phyloP scores from a whole-genome alignment of 1,140 invertebrate genomes.

The Drosophila suzukii region DNA sequence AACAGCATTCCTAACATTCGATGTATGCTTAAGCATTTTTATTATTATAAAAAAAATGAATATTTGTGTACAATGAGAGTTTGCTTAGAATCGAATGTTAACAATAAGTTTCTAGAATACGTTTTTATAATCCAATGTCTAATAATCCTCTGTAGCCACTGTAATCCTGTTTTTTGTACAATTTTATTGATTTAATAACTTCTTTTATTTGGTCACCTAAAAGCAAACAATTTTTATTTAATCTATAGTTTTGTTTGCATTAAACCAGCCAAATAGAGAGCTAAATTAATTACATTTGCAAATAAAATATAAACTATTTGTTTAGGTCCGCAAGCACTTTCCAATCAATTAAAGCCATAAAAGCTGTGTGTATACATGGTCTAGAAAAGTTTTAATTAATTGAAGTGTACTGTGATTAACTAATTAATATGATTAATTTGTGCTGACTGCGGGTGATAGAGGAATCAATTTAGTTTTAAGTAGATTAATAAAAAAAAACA shows the following conservation, averaged over 20 bases:
- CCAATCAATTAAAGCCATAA: neutral
- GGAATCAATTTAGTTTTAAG: neutral
- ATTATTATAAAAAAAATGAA: no score
- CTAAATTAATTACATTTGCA: neutral
- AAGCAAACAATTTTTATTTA: neutral
- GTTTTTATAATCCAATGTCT: no score
- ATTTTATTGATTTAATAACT: slow-evolving; percentile 7
- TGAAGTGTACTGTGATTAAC: neutral
- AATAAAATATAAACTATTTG: neutral
- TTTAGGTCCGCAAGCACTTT: neutral
- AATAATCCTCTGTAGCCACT: neutral
- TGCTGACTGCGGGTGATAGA: neutral
- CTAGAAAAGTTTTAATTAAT: neutral
- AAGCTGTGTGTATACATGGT: neutral
- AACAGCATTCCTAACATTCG: no score
- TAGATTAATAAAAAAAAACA: neutral
- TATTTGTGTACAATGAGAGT: no score
- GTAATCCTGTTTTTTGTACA: no score
- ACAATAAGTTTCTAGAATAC: no score
- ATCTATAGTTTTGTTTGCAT: neutral
- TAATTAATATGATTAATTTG: neutral
- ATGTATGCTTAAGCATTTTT: no score
- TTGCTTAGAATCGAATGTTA: no score
- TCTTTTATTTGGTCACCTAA: neutral
- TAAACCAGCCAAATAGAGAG: neutral